Base-by-base conservation (phyloP, 2,888 invertebrate genomes). In the Drosophila mulleri region DNA sequence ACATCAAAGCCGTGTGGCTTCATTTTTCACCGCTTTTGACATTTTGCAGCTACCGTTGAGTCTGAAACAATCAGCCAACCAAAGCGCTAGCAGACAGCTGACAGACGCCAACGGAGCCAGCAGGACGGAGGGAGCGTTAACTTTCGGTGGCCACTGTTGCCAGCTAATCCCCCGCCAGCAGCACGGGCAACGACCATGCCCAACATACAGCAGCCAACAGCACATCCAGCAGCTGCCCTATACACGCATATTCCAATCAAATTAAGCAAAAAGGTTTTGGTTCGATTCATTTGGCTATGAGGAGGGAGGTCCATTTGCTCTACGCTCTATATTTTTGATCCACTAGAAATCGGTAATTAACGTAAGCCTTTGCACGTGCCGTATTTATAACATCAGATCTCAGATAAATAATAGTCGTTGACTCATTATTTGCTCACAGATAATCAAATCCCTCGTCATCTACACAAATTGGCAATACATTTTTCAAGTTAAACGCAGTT, bases 11-110 rank as follows among this genome's bases (percentile, higher is more conserved):
- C 67, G 63, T 67, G 86, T 65, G 61, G 88, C 78, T 89, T 87
- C 90, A 87, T 87, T 89, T 86, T 87, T 87, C 86, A 87, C 88
- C 83, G 88, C 79, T 83, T 88, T 88, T 87, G 90, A 87, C 86
- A 85, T 83, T 88, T 83, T 85, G 88, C 88, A 89, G 89, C 84
- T 75, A 71, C 57, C 61, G 45, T 67, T 65, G 74, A 63, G 74
- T 82, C 86, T 71, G 79, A 81, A 88, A 81, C 86, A 87, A 89
- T 87, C 86, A 89, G 75, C 86, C 86, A 87, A 87, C 90, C 86
- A 89, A 89, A 88, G 88, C 82, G 72, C 80, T 67, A 66, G 81
- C 77, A 89, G 88, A 74, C 85, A 79, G 66, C 86, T 81, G 88
- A 85, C 85, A 88, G 86, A 81, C 68, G 58, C 57, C 58, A 58